Evolutionary conservation across 2,888 invertebrate genomes (phyloP), one percentile per base, ranked within the genome.

Genomic region (Luperina nickerlii): DNA sequence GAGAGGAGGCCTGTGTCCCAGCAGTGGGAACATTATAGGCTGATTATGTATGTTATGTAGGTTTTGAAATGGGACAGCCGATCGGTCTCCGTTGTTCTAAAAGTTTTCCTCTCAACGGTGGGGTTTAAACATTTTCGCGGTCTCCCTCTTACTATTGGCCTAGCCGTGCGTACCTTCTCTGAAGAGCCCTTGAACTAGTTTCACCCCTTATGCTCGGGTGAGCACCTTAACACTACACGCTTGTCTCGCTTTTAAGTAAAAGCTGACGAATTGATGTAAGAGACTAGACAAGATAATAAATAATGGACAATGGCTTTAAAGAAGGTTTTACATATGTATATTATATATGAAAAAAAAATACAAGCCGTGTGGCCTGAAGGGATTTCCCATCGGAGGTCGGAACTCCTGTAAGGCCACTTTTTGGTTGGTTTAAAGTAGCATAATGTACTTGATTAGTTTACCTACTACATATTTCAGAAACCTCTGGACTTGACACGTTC

Each of bases 151-250:
- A 32, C 72, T 27, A n/a, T 51, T 65, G 27, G 51, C 9, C n/a
- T 18, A 42, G 66, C 18, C n/a, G 51, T 66, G 68, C 72, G 68
- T 81, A 75, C 77, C 62, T 74, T 67, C 27, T n/a, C 42, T 78
- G 32, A 75, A 84, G 74, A 78, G 87, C 77, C 87, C 87, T 87
- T 88, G 87, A 84, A 87, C 87, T 87, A 88, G 82, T 88, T 87
- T 73, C 72, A 78, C 70, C 78, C 77, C 70, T 81, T 78, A 71
- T 69, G 66, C 74, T 79, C 57, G 48, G 72, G 45, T 78, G 72
- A 79, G 76, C 79, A 79, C 87, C 77, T 69, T 79, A 77, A 81
- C 67, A 66, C 62, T 86, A 79, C 71, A 74, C 65, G 76, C 73
- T 57, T 70, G 18, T 71, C 13, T 71, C 62, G 51, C 32, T 70